A percentile compares a stretch with the other conserved stretches of the same genome.
phyloP scores from a whole-genome alignment of 1,140 invertebrate genomes.

The Glossosoma conforme region DNA sequence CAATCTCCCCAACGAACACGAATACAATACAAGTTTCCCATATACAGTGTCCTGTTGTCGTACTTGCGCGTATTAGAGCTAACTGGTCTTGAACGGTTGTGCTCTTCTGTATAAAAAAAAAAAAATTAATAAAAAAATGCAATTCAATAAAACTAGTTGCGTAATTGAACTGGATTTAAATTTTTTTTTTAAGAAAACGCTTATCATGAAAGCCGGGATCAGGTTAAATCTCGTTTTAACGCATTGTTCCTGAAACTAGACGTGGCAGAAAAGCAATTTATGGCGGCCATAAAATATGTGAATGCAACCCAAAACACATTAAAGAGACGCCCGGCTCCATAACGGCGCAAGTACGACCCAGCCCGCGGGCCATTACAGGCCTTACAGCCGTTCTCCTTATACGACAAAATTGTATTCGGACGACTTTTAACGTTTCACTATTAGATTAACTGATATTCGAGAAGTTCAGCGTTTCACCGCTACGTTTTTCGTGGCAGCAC shows the following conservation, averaged over 20 bases:
- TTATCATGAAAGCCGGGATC: constrained; percentile 13
- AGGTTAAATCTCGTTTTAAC: constrained; percentile 32
- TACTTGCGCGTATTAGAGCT: too few relatives aligned
- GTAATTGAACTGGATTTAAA: too few relatives aligned
- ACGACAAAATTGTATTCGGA: constrained; percentile 20
- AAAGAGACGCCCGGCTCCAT: constrained; percentile 20
- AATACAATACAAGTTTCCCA: too few relatives aligned
- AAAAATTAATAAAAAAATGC: too few relatives aligned
- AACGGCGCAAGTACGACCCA: constrained; percentile 33
- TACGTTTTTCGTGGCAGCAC: constrained; percentile 22
- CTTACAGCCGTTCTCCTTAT: constrained; percentile 16
- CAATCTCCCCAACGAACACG: too few relatives aligned
- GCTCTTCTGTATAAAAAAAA: too few relatives aligned
- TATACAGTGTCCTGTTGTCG: too few relatives aligned
- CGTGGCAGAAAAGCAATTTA: constrained; percentile 36
- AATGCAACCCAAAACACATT: constrained; percentile 36
- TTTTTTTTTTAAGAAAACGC: too few relatives aligned
- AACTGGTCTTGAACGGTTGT: too few relatives aligned
- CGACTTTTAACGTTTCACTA: constrained; percentile 24
- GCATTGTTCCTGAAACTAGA: constrained; percentile 34
- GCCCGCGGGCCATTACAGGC: constrained; percentile 17
- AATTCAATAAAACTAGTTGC: too few relatives aligned
- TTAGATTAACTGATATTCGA: constrained; percentile 23
- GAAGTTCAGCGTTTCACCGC: constrained; percentile 39
- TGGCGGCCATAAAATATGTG: constrained; percentile 33